Evolutionary conservation across 2,113 vertebrate genomes (phyloP), one percentile per base, ranked within the genome.

Genomic region (Cephalopterus ornatus): DNA sequence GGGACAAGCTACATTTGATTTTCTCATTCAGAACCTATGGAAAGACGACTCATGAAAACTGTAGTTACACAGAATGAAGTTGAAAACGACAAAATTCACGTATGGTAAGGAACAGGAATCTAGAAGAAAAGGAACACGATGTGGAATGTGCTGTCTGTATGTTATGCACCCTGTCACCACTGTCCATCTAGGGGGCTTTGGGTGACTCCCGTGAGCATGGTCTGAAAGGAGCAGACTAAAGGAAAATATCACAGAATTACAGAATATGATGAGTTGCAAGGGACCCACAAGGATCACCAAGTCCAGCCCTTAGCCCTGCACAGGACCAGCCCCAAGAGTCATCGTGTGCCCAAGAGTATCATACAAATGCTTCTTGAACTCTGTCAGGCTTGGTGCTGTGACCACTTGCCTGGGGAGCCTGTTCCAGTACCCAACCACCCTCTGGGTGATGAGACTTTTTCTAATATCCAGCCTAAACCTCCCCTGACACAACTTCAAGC

Each of bases 151-250:
- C 12, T 66, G 24, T 47, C 55, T 84, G 10, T n/a, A 46, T 56
- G 44, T 65, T 74, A 73, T 37, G 61, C 24, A 62, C 37, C 16
- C 14, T 62, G 28, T 32, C 63, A 52, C n/a, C n/a, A 44, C 33
- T 42, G 8, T 21, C 46, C 1, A 6, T 55, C n/a, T 53, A 11
- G 2, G 19, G 10, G 7, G 6, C 39, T 52, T 44, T 2, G 5
- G 12, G 35, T 50, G 30, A 71, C 9, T 53, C 56, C 63, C 3
- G 0, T 47, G 35, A 49, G 32, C 21, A 14, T 49, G 20, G 63
- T 75, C 44, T 59, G 55, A 91, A 23, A 70, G 62, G 22, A 22
- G n/a, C 24, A 80, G 37, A 56, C 14, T 49, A 74, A 46, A 66
- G 47, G 32, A 62, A 92, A 85, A 87, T 52, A 44, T 5, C 23